A percentile compares a stretch with the other conserved stretches of the same genome.
Evolutionary conservation across 1,140 invertebrate genomes (phyloP).

Genomic region (Macrobrachium nipponense): DNA sequence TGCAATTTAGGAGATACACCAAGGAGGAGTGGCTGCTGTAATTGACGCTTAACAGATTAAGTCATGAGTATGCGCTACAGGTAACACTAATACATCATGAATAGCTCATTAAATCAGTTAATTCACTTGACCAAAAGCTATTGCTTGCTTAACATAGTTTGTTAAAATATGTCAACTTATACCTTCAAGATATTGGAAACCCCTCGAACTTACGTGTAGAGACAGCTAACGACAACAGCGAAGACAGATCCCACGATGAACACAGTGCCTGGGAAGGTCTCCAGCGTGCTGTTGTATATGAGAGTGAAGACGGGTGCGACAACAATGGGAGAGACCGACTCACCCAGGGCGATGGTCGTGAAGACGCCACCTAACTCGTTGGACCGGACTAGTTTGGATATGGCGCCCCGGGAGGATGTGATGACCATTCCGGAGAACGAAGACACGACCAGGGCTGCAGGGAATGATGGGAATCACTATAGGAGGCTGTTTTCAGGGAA

Average conservation of each 20-base stretch:
- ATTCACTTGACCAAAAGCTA: too few relatives aligned
- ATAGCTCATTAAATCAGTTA: too few relatives aligned
- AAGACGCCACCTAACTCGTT: constrained; percentile 48
- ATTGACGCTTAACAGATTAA: too few relatives aligned
- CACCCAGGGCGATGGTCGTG: constrained; percentile 34
- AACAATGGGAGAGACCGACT: constrained; percentile 24
- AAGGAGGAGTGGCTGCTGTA: too few relatives aligned
- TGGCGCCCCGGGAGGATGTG: constrained; percentile 17
- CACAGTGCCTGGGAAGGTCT: constrained; percentile 34
- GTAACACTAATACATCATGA: neutral
- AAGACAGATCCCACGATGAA: constrained; percentile 12
- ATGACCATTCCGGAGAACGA: neutral
- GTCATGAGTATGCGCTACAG: neutral
- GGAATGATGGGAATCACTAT: neutral
- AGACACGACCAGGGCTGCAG: neutral
- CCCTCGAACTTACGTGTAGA: constrained; percentile 14
- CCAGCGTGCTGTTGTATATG: constrained; percentile 36
- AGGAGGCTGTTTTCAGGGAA: too few relatives aligned
- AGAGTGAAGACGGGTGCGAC: constrained; percentile 15
- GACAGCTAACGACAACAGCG: neutral
- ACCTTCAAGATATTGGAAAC: neutral
- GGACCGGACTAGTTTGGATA: constrained; percentile 35
- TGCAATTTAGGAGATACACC: too few relatives aligned
- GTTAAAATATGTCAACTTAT: too few relatives aligned
- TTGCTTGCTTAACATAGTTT: too few relatives aligned